Evolutionary conservation across 2,888 invertebrate genomes (phyloP).

Genomic region (Drosophila neutralis): DNA sequence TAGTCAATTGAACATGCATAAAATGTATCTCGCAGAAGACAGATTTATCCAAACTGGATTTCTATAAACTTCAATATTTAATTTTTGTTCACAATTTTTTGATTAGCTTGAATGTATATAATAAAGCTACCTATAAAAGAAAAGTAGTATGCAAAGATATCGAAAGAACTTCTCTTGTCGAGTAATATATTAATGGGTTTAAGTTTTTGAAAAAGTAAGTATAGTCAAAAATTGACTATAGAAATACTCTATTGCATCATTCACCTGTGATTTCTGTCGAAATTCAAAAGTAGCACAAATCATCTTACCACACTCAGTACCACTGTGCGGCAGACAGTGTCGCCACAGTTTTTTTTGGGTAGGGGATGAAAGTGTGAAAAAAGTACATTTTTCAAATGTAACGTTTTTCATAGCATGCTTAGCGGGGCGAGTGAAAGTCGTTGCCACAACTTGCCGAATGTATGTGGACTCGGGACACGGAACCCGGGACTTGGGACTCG

Average conservation of each 20-base stretch:
- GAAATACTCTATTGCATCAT: background rate
- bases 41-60: background rate
- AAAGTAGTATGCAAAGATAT: background rate
- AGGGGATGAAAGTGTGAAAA: slow-evolving; percentile 46
- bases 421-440: slow-evolving; percentile 69
- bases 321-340: slow-evolving; percentile 31
- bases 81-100: background rate
- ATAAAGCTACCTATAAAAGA: background rate
- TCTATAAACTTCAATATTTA: background rate
- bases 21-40: background rate
- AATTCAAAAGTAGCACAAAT: background rate
- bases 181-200: background rate
- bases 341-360: slow-evolving; percentile 2
- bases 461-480: slow-evolving; percentile 7
- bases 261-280: background rate
- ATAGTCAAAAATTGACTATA: background rate
- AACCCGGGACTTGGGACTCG: slow-evolving; percentile 10
- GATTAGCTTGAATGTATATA: background rate
- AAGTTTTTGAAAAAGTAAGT: background rate
- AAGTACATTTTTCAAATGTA: slow-evolving; percentile 83
- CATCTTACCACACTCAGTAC: background rate
- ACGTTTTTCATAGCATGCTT: slow-evolving; percentile 66
- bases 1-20: background rate
- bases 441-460: slow-evolving; percentile 32
- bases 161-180: background rate